A percentile compares a stretch with the other conserved stretches of the same genome.
These are phyloP conservation scores for Platichthys stellatus DNA, from an alignment of 2,113 vertebrate genomes.

Conservation along the genomic window DNA sequence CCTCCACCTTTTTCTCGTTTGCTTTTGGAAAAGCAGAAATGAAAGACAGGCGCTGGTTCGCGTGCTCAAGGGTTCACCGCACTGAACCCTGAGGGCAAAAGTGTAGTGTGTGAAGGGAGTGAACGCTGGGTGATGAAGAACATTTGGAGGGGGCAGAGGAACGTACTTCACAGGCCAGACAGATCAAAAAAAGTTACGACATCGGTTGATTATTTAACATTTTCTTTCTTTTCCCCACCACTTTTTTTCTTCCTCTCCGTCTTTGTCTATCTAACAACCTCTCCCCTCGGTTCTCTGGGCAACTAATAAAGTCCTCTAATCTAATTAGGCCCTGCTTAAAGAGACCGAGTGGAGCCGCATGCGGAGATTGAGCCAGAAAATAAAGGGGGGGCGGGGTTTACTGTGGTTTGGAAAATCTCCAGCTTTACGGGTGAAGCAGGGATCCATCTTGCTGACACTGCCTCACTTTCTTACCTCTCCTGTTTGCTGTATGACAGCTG, in stretches of 20 bases:
- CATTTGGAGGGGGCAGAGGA: constrained; percentile 46
- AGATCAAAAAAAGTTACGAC: constrained; percentile 69
- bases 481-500: constrained; percentile 30
- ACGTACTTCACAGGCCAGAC: constrained; percentile 50
- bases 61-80: constrained; percentile 50
- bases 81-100: constrained; percentile 52
- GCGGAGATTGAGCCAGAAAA: constrained; percentile 14
- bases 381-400: not conserved
- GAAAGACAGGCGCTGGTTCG: constrained; percentile 72
- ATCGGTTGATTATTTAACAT: constrained; percentile 49
- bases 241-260: constrained; percentile 11
- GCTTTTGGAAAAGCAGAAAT: constrained; percentile 65
- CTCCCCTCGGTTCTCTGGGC: constrained; percentile 43
- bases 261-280: constrained; percentile 15
- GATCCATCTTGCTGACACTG: constrained; percentile 9
- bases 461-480: constrained; percentile 13
- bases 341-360: constrained; percentile 64
- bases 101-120: constrained; percentile 34
- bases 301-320: constrained; percentile 69
- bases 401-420: constrained; percentile 41
- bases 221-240: not conserved
- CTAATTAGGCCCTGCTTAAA: constrained; percentile 69
- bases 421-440: constrained; percentile 1
- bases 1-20: constrained; percentile 38
- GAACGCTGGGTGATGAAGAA: constrained; percentile 58